Evolutionary conservation across 2,888 invertebrate genomes (phyloP), one percentile per base, ranked within the genome.

Genomic region (Xestia c-nigrum): DNA sequence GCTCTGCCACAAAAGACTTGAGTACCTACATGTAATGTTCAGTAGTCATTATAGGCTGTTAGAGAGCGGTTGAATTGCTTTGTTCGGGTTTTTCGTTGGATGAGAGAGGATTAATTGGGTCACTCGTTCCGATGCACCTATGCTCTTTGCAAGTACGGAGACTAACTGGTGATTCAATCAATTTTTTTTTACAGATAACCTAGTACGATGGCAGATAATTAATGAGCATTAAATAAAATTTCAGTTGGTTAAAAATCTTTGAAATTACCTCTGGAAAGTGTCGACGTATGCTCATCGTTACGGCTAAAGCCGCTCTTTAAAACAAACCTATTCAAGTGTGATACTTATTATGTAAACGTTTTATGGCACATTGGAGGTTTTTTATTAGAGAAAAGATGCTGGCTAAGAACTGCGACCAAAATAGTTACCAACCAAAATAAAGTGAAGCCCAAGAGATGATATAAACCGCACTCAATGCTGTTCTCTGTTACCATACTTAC

Each of bases 101-200:
- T 31, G 59, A 66, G 43, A 43, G 63, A 14, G 10, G 1, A 46
- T 57, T n/a, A 80, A 80, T 74, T 74, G 43, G 63, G 73, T 50
- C 67, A 80, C 55, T 68, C 52, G 31, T 55, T 65, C 50, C 65
- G 38, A 67, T 79, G 52, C n/a, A 47, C 40, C 12, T 65, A 52
- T 55, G 40, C 55, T 47, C 21, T 68, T 57, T 76, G 40, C 9
- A 24, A 40, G 16, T 21, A 46, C 10, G n/a, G 5, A 19, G 5
- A 21, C 14, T 19, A 55, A 31, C 52, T 61, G 38, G 64, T 19
- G 38, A 64, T 63, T 40, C 21, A n/a, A 57, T 57, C 6, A 16
- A 57, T 14, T 6, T 3, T 3, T 24, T 6, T 57, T 57, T 24
- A 24, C 3, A 24, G 14, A 24, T 40, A 21, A 21, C 10, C 40